Evolutionary conservation across 2,113 vertebrate genomes (phyloP), one percentile per base, ranked within the genome.

Genomic region (Camelus bactrianus): DNA sequence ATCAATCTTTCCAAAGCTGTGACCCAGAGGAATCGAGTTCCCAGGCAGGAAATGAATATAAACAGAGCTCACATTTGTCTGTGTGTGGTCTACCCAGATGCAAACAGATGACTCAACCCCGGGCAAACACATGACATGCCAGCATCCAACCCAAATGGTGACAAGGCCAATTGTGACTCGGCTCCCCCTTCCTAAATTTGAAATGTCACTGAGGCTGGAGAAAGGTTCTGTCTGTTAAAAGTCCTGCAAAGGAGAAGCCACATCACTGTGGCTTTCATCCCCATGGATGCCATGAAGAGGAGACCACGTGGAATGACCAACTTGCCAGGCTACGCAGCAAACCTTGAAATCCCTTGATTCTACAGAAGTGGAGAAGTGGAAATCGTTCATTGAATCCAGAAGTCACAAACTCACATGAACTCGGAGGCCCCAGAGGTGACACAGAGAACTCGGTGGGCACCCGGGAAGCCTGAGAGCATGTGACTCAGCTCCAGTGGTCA

Each of bases 71-170:
- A 92, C 90, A 96, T 93, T 84, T 87, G 93, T 69, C 97, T 95
- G 92, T 84, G 82, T 97, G 94, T 96, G 96, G 97, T 83, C 94
- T 75, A 64, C 83, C 38, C 89, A 96, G 95, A 96, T 75, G 75
- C 91, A 97, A 96, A 97, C 95, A 98, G 96, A 97, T 97, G 96
- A 97, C 93, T 98, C 97, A 97, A 92, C 95, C 95, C 79, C 95
- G 86, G 56, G 89, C 82, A 97, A 98, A 98, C 93, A 97, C 58
- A 72, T 0, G 64, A 93, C 86, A 70, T 88, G 97, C 94, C 97
- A 90, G 75, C 70, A 42, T 72, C 79, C 94, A 94, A 93, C 48
- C 65, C 56, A 30, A 93, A 95, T 73, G 87, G 81, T 94, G 93
- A 92, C 89, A 76, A 83, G 58, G 75, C 89, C 93, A 97, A 77